Conservation (phyloP, 2,113 vertebrate genomes). For the Salvelinus fontinalis region DNA sequence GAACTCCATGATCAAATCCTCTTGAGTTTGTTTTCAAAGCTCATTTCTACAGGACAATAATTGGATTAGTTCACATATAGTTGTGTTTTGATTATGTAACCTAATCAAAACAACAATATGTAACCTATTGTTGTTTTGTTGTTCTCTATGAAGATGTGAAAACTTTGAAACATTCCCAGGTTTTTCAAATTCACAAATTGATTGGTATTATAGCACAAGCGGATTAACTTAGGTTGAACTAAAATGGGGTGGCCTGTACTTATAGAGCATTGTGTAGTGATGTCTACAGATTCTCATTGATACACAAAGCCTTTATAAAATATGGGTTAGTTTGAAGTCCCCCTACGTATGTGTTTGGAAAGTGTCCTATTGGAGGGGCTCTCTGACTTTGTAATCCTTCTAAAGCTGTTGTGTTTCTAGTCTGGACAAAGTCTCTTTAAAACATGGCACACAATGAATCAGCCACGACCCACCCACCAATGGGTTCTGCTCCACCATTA, state of each 20-base stretch:
- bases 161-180: conserved; percentile 61
- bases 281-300: neutral
- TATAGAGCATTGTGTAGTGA: neutral
- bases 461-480: too few relatives aligned
- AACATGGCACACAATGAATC: too few relatives aligned
- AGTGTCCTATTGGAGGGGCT: too few relatives aligned
- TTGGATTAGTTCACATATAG: conserved; percentile 21
- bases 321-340: neutral
- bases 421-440: too few relatives aligned
- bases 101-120: too few relatives aligned
- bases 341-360: too few relatives aligned
- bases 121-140: conserved; percentile 5
- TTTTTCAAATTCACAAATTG: conserved; percentile 19
- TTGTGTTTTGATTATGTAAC: neutral
- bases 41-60: neutral
- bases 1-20: conserved; percentile 10
- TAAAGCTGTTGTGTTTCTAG: too few relatives aligned
- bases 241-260: conserved; percentile 4
- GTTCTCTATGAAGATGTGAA: conserved; percentile 24
- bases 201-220: conserved; percentile 27
- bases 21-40: conserved; percentile 4
- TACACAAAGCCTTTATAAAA: neutral
- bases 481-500: too few relatives aligned
- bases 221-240: conserved; percentile 16
- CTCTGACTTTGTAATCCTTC: too few relatives aligned